Evolutionary conservation across 2,797 vertebrate species (phyloP), one percentile per base, ranked within the genome.

Genomic region (Argentina silus): DNA sequence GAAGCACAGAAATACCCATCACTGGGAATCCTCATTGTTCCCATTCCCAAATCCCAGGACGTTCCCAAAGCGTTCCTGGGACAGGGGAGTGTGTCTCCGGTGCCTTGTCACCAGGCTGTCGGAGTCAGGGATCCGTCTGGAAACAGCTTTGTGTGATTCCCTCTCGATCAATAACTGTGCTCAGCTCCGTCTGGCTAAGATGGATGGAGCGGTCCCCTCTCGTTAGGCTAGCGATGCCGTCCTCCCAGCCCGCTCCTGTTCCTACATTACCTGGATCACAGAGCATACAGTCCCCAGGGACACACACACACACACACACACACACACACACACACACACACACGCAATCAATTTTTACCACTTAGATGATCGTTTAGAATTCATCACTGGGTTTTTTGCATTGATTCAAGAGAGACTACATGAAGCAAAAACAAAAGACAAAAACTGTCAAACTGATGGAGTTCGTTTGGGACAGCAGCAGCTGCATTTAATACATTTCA

Each of bases 181-280:
- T 63, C 73, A 72, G 78, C 74, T 69, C 74, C 74, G 62, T 70
- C 67, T 75, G 63, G 63, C 42, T 53, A 50, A 69, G 72, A 69
- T 69, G 83, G 84, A 86, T 85, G 81, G 82, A 74, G 71, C 69
- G 80, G 81, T 77, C 83, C 83, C 43, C 67, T 89, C 86, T 88
- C 57, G 81, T 88, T 91, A 90, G 88, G 70, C 15, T 44, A 21
- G 7, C 23, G 1, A 21, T 53, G 47, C 15, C 19, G 8, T 48
- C 51, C 51, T 14, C 44, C 19, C 76, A 74, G 57, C 50, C 82
- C 73, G 64, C 73, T 80, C 64, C 68, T 91, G 88, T 45, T 87
- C 86, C 15, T 85, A 78, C 85, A 93, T 94, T 92, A 92, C 90
- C 91, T 90, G 91, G 90, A 93, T 93, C 91, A 93, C 86, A 83